A percentile compares a stretch with the other conserved stretches of the same genome.
Evolutionary conservation across 2,888 invertebrate genomes (phyloP).

Genomic region (Spisula subtruncata): DNA sequence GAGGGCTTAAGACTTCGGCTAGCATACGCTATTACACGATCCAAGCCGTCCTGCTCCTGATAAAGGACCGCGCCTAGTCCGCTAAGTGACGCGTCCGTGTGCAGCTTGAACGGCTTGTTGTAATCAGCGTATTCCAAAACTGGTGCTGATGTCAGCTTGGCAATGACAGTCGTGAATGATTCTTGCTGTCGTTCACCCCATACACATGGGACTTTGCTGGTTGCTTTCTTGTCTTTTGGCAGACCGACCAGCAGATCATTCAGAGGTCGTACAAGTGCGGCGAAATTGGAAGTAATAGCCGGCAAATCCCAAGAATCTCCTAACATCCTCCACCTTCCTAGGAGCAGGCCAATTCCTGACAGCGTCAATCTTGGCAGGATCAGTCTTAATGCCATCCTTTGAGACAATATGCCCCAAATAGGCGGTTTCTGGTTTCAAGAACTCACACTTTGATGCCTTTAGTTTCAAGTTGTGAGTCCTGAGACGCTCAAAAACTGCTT

Average conservation of each 20-base stretch:
- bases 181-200: slow-evolving; percentile 45
- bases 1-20: slow-evolving; percentile 29
- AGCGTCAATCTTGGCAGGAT: too few species aligned
- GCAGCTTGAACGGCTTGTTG: slow-evolving; percentile 46
- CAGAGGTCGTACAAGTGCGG: slow-evolving; percentile 46
- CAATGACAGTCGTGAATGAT: slow-evolving; percentile 50
- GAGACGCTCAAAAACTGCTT: slow-evolving; percentile 27
- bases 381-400: slow-evolving; percentile 45
- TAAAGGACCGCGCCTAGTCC: slow-evolving; percentile 46
- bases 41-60: slow-evolving; percentile 9
- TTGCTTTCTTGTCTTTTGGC: slow-evolving; percentile 11
- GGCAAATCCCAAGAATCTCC: not conserved
- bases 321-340: not conserved
- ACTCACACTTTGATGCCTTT: slow-evolving; percentile 43
- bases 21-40: slow-evolving; percentile 34
- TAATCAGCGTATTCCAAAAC: slow-evolving; percentile 62
- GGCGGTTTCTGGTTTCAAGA: slow-evolving; percentile 36
- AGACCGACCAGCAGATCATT: slow-evolving; percentile 63
- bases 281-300: slow-evolving; percentile 3
- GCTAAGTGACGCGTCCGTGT: slow-evolving; percentile 41
- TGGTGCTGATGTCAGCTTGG: slow-evolving; percentile 50
- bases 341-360: too few species aligned
- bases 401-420: slow-evolving; percentile 56
- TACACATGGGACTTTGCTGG: slow-evolving; percentile 39
- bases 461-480: too few species aligned